Base-by-base conservation (phyloP, 37 sponge, comb jelly and placozoan genomes). In the Spongia lamella region DNA sequence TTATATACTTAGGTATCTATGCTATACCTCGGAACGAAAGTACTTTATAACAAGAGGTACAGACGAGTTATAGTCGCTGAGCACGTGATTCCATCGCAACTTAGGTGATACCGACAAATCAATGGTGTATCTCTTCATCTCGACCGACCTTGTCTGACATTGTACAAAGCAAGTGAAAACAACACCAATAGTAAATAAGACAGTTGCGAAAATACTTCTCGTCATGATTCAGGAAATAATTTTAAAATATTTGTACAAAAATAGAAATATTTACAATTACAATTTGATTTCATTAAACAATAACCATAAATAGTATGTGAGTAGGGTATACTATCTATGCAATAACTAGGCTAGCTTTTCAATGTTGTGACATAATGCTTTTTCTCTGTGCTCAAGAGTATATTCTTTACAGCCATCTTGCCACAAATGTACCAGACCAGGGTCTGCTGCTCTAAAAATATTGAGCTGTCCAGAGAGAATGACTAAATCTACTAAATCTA, bases 361-460 rank as follows among this genome's bases (percentile, higher is more conserved):
- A 30, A 79, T 21, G 38, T 68, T 43, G 36, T 30, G 36, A 38
- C 80, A 79, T n/a, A 79, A 33, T 5, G 5, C 29, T 5, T 61
- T 49, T 58, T 78, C 69, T 61, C 53, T 60, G 24, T 4, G 17
- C 39, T 70, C 62, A 16, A 61, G 32, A 0, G 57, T 36, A 20
- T 68, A 70, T 29, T 84, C 84, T 13, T 25, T 66, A 37, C 84
- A 84, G 3, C 72, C 68, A 39, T 84, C 72, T 50, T 84, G 84
- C 84, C 84, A 84, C 65, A 84, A 15, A 47, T 84, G 69, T 6
- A 78, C 79, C 36, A 85, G 66, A 11, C 79, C 79, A 20, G 85
- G 85, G 36, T 85, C 85, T 34, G 78, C 79, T 22, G 79, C 53
- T 49, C 79, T 36, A 38, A 85, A 85, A 1, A 85, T 58, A 17